Percentiles rank a stretch among this genome's conserved stretches.
phyloP scores from a whole-genome alignment of 2,888 invertebrate genomes.

The Timema podura region DNA sequence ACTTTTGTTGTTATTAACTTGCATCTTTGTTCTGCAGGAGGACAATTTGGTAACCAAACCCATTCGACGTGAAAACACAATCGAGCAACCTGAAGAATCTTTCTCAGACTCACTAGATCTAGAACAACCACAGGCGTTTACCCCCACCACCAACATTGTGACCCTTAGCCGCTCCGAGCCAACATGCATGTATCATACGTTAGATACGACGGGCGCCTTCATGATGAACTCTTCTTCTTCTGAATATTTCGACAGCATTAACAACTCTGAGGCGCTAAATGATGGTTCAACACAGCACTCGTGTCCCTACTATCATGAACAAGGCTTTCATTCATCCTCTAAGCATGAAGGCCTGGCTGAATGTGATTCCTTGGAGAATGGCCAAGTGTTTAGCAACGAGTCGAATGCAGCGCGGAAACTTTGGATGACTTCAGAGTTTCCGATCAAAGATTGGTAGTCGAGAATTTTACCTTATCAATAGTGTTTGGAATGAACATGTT shows the following conservation, averaged over 20 bases:
- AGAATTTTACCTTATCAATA: not conserved
- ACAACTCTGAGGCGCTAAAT: constrained; percentile 46
- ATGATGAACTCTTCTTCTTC: constrained; percentile 32
- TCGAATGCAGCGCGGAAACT: constrained; percentile 6
- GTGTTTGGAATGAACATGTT: not conserved
- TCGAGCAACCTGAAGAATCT: not conserved
- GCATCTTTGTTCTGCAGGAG: too few relatives aligned
- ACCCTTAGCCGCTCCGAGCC: not conserved
- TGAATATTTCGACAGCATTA: constrained; percentile 66
- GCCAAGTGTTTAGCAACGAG: not conserved
- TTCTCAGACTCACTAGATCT: constrained; percentile 5
- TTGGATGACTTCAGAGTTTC: constrained; percentile 16
- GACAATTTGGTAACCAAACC: too few relatives aligned
- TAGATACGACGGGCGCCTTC: not conserved
- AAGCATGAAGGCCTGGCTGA: constrained; percentile 51
- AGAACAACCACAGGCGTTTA: not conserved
- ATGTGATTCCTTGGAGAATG: constrained; percentile 53
- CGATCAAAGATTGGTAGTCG: constrained; percentile 14
- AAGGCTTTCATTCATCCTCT: constrained; percentile 18
- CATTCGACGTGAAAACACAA: too few relatives aligned
- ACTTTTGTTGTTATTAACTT: too few relatives aligned
- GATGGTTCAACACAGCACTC: constrained; percentile 47
- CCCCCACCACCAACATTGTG: too few relatives aligned
- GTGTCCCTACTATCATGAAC: constrained; percentile 19
- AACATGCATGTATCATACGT: not conserved